Evolutionary conservation across 2,888 invertebrate genomes (phyloP), one percentile per base, ranked within the genome.

Genomic region (Bimastos eiseni): DNA sequence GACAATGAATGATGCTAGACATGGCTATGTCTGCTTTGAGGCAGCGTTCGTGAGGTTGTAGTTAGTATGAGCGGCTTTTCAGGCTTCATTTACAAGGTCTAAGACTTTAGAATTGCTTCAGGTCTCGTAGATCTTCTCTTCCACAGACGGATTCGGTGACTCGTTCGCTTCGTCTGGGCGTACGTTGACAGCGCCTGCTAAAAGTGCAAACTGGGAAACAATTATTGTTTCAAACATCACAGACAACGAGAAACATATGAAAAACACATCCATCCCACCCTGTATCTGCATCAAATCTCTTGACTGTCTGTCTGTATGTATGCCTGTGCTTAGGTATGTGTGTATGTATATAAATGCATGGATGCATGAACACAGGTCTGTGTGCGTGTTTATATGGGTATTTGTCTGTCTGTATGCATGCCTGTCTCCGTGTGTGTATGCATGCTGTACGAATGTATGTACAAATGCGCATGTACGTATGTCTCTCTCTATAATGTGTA

Each of bases 191-290:
- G 70, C 30, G 30, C 8, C 13, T 2, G n/a, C 70, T 70, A n/a
- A n/a, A 70, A n/a, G 70, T 70, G 30, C 70, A n/a, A 70, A 70
- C 70, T 70, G 70, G 70, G 70, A 70, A 70, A 70, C 70, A 70
- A 70, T 70, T 70, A 70, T n/a, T n/a, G 49, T 24, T 24, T 49
- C 49, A 17, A 49, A 70, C 70, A 70, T 70, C 70, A 49, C n/a
- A 70, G 70, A 70, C 49, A 49, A 49, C 8, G 70, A 70, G n/a
- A 70, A 70, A 70, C 70, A 70, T 11, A 70, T 70, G 70, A 30
- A 70, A 30, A 70, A 70, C 30, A 70, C 70, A 70, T 70, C 17
- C 70, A 70, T 70, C 30, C n/a, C n/a, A n/a, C 70, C n/a, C 3
- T 70, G 70, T 70, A 4, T 30, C n/a, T n/a, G 30, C 70, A n/a